Evolutionary conservation across 2,797 vertebrate species (phyloP).

Genomic region (Knipowitschia caucasica): DNA sequence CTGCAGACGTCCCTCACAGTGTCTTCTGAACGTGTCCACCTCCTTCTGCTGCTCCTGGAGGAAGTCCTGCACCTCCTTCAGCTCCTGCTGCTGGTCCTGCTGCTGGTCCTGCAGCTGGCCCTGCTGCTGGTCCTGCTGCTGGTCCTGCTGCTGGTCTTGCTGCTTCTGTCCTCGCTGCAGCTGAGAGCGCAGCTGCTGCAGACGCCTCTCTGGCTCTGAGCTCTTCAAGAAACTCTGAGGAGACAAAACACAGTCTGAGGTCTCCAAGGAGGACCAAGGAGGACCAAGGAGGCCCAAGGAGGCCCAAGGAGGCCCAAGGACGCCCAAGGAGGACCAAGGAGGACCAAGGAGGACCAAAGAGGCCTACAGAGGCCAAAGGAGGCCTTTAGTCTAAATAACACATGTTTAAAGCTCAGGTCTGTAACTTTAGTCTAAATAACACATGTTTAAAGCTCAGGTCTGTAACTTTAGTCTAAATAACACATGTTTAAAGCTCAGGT

Average conservation of each 20-base stretch:
- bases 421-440: too few species aligned
- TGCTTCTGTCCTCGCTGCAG: constrained; percentile 71
- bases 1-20: constrained; percentile 74
- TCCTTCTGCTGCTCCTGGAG: constrained; percentile 83
- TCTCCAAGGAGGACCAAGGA: too few species aligned
- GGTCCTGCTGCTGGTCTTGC: constrained; percentile 65
- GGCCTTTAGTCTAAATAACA: too few species aligned
- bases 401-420: constrained; percentile 25
- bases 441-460: constrained; percentile 15
- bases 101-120: constrained; percentile 70
- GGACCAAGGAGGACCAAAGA: too few species aligned
- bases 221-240: constrained; percentile 80
- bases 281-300: too few species aligned
- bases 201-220: constrained; percentile 76
- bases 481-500: constrained; percentile 2
- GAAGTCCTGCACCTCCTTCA: constrained; percentile 77
- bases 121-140: constrained; percentile 71
- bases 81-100: constrained; percentile 65
- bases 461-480: too few species aligned
- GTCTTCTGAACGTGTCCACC: constrained; percentile 73
- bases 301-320: too few species aligned
- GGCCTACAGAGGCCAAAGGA: too few species aligned
- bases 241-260: neutral
- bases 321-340: too few species aligned
- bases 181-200: constrained; percentile 76